These are phyloP conservation scores for Podabrus alpinus DNA, from an alignment of 2,888 invertebrate genomes.

Conservation along the genomic window DNA sequence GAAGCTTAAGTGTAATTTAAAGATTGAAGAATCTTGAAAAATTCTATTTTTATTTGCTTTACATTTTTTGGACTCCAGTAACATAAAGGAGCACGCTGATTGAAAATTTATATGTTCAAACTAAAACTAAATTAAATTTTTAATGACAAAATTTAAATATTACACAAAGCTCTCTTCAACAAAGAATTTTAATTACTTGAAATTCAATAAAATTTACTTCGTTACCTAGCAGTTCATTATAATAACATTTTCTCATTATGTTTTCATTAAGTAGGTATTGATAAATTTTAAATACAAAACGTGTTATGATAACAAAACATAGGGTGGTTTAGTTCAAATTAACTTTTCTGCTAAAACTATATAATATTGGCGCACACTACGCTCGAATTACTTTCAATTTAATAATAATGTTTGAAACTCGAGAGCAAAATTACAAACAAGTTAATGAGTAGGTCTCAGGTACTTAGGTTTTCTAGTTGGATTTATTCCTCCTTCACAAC, in stretches of 20 bases:
- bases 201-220: neutral
- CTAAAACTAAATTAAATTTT: neutral
- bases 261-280: neutral
- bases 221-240: neutral
- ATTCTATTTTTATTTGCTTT: neutral
- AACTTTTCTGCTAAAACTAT: conserved; percentile 9
- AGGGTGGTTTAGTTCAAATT: neutral
- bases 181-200: neutral
- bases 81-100: neutral
- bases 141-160: neutral
- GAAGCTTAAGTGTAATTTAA: neutral
- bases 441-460: conserved; percentile 10
- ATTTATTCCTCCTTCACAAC: neutral
- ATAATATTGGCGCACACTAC: conserved; percentile 13
- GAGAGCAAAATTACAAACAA: conserved; percentile 20
- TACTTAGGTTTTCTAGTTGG: neutral
- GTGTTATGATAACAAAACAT: neutral
- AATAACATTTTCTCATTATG: neutral
- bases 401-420: conserved; percentile 19
- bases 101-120: neutral
- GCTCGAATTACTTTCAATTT: conserved; percentile 19
- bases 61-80: neutral
- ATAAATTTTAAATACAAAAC: neutral
- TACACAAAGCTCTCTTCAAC: neutral
- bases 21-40: neutral